Conservation (phyloP, 2,113 vertebrate species). For the Entosphenus tridentatus region DNA sequence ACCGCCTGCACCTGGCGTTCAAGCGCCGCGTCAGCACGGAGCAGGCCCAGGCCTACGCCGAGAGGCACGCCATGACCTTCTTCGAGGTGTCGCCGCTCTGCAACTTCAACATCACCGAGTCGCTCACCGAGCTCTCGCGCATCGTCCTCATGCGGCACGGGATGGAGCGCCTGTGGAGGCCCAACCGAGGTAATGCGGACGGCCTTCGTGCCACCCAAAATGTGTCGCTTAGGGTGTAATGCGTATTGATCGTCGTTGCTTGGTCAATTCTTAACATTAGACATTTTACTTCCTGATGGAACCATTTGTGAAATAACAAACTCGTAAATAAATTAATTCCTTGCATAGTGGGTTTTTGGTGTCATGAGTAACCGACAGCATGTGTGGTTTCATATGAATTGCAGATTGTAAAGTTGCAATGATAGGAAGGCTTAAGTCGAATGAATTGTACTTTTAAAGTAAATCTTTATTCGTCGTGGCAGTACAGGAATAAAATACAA, state of each 20-base stretch:
- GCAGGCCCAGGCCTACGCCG: conserved; percentile 71
- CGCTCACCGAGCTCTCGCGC: conserved; percentile 82
- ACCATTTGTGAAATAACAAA: not conserved
- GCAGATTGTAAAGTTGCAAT: no score
- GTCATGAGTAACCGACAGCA: no score
- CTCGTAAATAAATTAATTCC: not conserved
- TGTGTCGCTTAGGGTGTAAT: not conserved
- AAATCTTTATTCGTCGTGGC: no score
- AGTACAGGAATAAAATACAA: no score
- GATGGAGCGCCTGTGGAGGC: conserved; percentile 98
- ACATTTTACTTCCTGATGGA: not conserved
- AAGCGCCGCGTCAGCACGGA: conserved; percentile 85
- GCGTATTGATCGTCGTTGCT: not conserved
- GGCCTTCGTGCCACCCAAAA: not conserved
- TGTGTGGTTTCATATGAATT: no score
- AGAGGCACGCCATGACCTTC: conserved; percentile 96
- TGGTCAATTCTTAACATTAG: not conserved
- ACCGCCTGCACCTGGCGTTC: conserved; percentile 79
- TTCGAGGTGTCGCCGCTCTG: conserved; percentile 93
- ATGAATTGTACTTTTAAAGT: no score
- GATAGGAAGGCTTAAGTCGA: no score
- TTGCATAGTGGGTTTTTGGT: no score
- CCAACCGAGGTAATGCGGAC: conserved; percentile 51
- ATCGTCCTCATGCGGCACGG: conserved; percentile 94
- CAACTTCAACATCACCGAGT: conserved; percentile 95